A percentile compares a stretch with the other conserved stretches of the same genome.
Evolutionary conservation across 2,113 vertebrate genomes (phyloP).

Genomic region (Aplodontia rufa): DNA sequence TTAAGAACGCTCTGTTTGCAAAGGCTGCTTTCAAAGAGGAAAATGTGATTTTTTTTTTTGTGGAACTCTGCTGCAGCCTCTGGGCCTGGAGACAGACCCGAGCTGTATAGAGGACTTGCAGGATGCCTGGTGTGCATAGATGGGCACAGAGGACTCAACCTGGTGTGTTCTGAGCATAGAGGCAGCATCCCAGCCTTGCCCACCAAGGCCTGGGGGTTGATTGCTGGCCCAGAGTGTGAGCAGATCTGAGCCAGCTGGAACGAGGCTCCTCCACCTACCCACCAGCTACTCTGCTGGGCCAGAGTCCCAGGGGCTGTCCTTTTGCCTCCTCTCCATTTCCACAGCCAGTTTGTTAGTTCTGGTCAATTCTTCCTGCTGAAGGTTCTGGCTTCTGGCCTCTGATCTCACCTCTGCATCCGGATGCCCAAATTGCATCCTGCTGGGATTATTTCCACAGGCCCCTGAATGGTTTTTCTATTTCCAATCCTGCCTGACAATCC

Average conservation of each 20-base stretch:
- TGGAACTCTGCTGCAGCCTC: neutral
- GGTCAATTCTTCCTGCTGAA: neutral
- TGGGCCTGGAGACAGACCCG: neutral
- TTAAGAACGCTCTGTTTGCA: constrained; percentile 60
- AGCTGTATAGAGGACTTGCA: neutral
- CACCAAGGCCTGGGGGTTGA: neutral
- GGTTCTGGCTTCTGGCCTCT: neutral
- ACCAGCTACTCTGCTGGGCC: neutral
- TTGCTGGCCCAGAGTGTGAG: neutral
- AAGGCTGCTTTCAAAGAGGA: constrained; percentile 37
- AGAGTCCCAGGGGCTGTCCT: neutral
- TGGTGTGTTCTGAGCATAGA: neutral
- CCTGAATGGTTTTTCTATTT: neutral
- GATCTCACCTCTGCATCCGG: neutral
- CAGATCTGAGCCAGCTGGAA: neutral
- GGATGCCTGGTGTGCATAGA: neutral
- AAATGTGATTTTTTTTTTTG: neutral
- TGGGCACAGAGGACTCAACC: neutral
- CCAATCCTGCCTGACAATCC: neutral
- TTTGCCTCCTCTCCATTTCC: no score
- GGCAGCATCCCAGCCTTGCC: neutral
- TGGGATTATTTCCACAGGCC: neutral
- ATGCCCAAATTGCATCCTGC: neutral
- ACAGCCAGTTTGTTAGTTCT: neutral
- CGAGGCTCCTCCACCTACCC: neutral